Evolutionary conservation across 2,888 invertebrate genomes (phyloP).

Genomic region (Gonocerus acuteangulatus): DNA sequence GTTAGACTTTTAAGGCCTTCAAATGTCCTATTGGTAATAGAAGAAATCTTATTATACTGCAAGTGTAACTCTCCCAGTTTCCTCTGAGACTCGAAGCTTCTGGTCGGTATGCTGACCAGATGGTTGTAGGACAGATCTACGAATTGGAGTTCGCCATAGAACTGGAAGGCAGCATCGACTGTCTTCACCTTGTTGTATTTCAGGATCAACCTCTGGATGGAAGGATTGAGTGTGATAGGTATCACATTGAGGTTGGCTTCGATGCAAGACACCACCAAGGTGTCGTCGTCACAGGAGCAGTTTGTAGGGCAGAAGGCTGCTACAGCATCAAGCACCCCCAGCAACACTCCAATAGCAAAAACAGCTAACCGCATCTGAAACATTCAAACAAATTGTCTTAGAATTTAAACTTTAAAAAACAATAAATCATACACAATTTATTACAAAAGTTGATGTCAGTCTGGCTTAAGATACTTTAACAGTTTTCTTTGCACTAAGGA

Average conservation of each 20-base stretch:
- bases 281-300: conserved; percentile 84
- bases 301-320: conserved; percentile 77
- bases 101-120: conserved; percentile 69
- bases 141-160: conserved; percentile 77
- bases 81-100: conserved; percentile 71
- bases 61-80: conserved; percentile 75
- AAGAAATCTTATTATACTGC: conserved; percentile 76
- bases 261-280: conserved; percentile 75
- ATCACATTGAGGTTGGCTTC: conserved; percentile 79
- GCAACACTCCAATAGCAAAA: conserved; percentile 23
- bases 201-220: conserved; percentile 74
- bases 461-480: too few relatives aligned
- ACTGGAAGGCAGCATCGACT: conserved; percentile 75
- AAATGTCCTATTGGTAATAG: conserved; percentile 70
- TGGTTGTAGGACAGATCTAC: conserved; percentile 79
- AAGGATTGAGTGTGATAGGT: conserved; percentile 85
- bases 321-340: conserved; percentile 43
- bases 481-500: too few relatives aligned
- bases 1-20: conserved; percentile 68
- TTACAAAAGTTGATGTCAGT: too few relatives aligned
- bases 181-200: conserved; percentile 80
- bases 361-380: conserved; percentile 18
- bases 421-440: too few relatives aligned
- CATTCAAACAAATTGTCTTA: neutral
- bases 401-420: too few relatives aligned